Base-by-base conservation (phyloP, 92 coral and sea anemone genomes). In the Epizoanthus rinbou region DNA sequence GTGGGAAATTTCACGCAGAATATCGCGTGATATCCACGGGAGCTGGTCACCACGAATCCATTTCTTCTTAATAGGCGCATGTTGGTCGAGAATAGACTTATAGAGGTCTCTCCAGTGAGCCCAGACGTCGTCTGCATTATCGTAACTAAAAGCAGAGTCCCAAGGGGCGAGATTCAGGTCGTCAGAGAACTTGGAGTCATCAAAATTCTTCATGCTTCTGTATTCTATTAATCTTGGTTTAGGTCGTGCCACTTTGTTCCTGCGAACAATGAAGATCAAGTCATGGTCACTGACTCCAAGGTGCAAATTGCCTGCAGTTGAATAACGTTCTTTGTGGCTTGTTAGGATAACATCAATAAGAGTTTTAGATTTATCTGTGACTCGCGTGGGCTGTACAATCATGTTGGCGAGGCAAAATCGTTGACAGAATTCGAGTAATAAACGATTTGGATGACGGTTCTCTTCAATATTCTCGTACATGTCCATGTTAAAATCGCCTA, bases 281-380 rank as follows among this genome's bases (percentile, higher is more conserved):
- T 41, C 45, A 6, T 41, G 14, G 35, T 76, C 84, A 18, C 84
- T 85, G 5, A 85, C 65, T 14, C 84, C 88, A 16, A 76, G 84
- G 28, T 76, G 64, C 76, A 85, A 67, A 13, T 8, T 21, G 17
- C 88, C 84, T 10, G 76, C 74, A 0, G 78, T 76, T 2, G 68
- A 64, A 66, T 39, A 85, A 22, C 84, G 64, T 79, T 85, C 88
- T 17, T 66, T 79, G 22, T 85, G 67, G 64, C 57, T 76, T 35
- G 83, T 67, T 67, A 85, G 52, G 10, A 85, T 67, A 17, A 85
- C 88, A 57, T 85, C 80, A 57, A 85, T 54, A 59, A 85, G 85
- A 4, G 84, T 76, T 64, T 59, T 85, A 11, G 83, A 4, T 37
- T 37, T 58, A 3, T 75, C 65, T 6, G 82, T 63, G n/a, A 85